Percentiles rank a stretch among this genome's conserved stretches.
phyloP scores from a whole-genome alignment of 2,113 vertebrate species.

The Oceanodroma tethys region DNA sequence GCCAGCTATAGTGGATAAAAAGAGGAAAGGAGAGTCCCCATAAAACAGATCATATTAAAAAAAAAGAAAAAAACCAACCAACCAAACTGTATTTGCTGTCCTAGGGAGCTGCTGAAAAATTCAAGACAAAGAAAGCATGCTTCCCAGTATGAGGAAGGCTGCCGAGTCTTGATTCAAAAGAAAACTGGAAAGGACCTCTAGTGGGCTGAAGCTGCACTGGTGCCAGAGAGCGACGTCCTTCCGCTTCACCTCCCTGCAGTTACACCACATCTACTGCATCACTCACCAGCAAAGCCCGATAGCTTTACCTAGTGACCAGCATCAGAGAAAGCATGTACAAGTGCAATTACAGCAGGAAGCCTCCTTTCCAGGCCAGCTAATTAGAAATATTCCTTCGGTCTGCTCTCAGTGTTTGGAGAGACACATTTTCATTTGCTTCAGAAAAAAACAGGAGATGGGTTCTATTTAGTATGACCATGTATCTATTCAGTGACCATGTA shows the following conservation, averaged over 20 bases:
- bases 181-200: conserved; percentile 39
- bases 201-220: not conserved
- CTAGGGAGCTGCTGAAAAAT: not conserved
- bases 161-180: not conserved
- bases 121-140: not conserved
- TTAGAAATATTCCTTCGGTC: not conserved
- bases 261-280: not conserved
- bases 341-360: not conserved
- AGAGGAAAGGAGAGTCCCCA: not conserved
- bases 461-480: too few relatives aligned
- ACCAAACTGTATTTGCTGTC: not conserved
- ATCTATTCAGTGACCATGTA: too few relatives aligned
- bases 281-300: not conserved
- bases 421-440: not conserved
- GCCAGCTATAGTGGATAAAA: not conserved
- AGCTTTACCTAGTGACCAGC: not conserved
- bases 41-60: not conserved
- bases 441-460: not conserved
- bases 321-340: not conserved
- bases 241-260: not conserved
- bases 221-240: not conserved
- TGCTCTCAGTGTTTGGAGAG: not conserved
- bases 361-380: not conserved
- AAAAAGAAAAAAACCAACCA: not conserved
- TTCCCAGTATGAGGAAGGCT: not conserved